These are phyloP conservation scores for Rhamphomyia laevipes DNA, from an alignment of 2,888 invertebrate genomes.

Conservation along the genomic window DNA sequence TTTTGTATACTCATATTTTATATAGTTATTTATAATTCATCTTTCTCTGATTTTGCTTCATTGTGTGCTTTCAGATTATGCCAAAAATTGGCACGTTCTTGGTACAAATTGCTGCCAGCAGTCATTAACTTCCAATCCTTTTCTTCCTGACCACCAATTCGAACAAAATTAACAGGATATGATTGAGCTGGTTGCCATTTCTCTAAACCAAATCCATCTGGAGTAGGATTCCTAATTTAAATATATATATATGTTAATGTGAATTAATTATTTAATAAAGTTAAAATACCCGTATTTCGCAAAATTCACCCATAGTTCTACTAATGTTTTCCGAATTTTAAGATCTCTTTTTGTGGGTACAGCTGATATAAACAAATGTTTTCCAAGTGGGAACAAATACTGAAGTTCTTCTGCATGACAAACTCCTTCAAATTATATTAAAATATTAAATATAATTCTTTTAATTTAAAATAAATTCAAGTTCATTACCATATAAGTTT, in stretches of 20 bases:
- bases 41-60: conserved; percentile 24
- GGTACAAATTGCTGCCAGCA: conserved; percentile 44
- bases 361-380: conserved; percentile 44
- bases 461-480: no score
- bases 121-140: conserved; percentile 38
- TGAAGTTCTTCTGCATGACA: conserved; percentile 76
- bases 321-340: conserved; percentile 47
- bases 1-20: no score
- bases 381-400: conserved; percentile 61
- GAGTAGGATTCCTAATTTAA: conserved; percentile 50
- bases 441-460: no score
- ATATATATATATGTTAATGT: not conserved
- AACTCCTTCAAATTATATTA: conserved; percentile 44
- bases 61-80: conserved; percentile 41
- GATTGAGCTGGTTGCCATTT: conserved; percentile 45
- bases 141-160: conserved; percentile 44
- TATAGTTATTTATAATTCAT: conserved; percentile 44
- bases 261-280: not conserved
- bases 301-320: conserved; percentile 64
- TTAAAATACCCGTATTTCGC: conserved; percentile 51
- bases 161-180: conserved; percentile 31
- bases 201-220: conserved; percentile 36
- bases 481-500: conserved; percentile 53
- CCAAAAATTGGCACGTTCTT: conserved; percentile 53
- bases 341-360: conserved; percentile 46